phyloP scores from a whole-genome alignment of 2,888 invertebrate species.

The Calameuta filiformis region DNA sequence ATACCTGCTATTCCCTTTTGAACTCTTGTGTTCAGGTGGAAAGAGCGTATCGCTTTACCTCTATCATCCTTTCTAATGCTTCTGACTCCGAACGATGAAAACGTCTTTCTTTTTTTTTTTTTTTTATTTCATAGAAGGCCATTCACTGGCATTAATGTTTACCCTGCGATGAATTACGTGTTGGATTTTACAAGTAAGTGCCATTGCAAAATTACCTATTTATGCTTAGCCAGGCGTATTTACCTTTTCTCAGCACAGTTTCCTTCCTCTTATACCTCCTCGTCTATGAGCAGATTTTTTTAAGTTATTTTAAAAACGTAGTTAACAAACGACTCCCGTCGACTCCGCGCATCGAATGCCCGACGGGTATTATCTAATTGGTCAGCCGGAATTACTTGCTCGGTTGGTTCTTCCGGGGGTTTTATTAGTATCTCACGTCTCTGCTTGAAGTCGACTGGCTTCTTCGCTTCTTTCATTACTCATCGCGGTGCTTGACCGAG shows the following conservation, averaged over 20 bases:
- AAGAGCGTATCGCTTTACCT: background rate
- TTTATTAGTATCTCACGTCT: background rate
- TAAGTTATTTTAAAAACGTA: background rate
- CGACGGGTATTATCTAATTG: background rate
- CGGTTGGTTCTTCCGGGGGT: background rate
- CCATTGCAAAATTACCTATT: background rate
- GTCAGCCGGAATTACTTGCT: background rate
- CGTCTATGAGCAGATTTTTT: background rate
- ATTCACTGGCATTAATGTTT: background rate
- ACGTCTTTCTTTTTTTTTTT: background rate
- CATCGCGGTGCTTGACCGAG: slow-evolving; percentile 50
- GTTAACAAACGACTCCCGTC: background rate
- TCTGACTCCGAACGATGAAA: background rate
- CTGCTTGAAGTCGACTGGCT: background rate
- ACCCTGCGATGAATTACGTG: background rate
- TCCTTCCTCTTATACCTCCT: background rate
- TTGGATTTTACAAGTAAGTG: background rate
- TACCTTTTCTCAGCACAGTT: background rate
- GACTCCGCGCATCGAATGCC: background rate
- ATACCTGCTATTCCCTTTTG: background rate
- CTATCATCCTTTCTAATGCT: background rate
- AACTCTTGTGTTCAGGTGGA: background rate
- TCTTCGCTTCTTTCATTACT: slow-evolving; percentile 47
- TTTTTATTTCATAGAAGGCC: background rate
- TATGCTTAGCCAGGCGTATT: background rate